Percentiles rank a stretch among this genome's conserved stretches.
These are phyloP conservation scores for Mystacides longicornis DNA, from an alignment of 2,888 invertebrate genomes.

Conservation along the genomic window DNA sequence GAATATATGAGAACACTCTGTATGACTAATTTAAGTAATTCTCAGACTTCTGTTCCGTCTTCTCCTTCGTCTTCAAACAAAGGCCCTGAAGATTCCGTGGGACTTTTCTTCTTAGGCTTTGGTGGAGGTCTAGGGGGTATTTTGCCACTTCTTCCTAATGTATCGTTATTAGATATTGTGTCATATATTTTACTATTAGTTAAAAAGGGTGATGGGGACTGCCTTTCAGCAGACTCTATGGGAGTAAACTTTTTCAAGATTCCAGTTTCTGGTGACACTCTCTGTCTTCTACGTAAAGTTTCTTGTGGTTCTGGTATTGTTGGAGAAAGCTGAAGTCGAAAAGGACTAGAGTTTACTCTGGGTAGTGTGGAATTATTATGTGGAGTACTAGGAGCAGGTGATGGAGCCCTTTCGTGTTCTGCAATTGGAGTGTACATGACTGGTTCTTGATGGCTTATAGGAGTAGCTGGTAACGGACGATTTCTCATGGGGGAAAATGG, in stretches of 20 bases:
- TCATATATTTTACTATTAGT: conserved; percentile 29
- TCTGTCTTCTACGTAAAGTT: conserved; percentile 43
- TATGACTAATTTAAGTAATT: conserved; percentile 37
- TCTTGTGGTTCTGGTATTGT: conserved; percentile 40
- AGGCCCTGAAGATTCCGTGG: conserved; percentile 59
- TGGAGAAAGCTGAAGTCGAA: conserved; percentile 44
- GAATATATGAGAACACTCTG: conserved; percentile 31
- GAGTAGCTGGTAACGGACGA: conserved; percentile 59
- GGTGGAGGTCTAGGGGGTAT: conserved; percentile 79
- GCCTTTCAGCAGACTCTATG: conserved; percentile 33
- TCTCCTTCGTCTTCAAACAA: conserved; percentile 83
- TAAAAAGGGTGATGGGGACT: conserved; percentile 23
- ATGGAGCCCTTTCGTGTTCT: conserved; percentile 46
- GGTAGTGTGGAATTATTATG: conserved; percentile 36
- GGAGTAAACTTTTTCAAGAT: conserved; percentile 35
- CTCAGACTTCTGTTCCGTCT: conserved; percentile 82
- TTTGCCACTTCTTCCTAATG: conserved; percentile 52
- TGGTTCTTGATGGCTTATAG: conserved; percentile 41
- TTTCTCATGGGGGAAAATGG: conserved; percentile 51
- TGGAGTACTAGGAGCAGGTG: conserved; percentile 47
- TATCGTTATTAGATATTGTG: conserved; percentile 39
- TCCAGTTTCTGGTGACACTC: conserved; percentile 49
- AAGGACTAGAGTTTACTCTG: conserved; percentile 46
- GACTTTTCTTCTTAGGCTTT: conserved; percentile 71
- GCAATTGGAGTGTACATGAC: conserved; percentile 48